A percentile compares a stretch with the other conserved stretches of the same genome.
Evolutionary conservation across 2,797 vertebrate species (phyloP).

Genomic region (Paedocypris micromegethes): DNA sequence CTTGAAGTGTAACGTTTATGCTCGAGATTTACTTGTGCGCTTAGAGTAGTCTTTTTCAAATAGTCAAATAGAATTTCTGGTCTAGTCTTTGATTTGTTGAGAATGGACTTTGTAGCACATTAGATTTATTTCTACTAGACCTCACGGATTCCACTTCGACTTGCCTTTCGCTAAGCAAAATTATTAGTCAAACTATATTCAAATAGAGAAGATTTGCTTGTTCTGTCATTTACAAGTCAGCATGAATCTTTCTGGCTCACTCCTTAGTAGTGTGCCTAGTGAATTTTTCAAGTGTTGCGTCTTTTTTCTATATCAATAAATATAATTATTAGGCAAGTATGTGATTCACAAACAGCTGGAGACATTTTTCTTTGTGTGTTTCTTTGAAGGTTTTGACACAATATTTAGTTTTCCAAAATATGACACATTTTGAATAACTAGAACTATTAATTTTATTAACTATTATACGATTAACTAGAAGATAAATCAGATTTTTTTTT

Average conservation of each 20-base stretch:
- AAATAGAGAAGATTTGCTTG: slow-evolving; percentile 6
- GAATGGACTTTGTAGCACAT: neutral
- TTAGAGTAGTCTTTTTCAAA: slow-evolving; percentile 4
- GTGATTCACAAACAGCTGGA: too few relatives aligned
- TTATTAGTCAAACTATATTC: slow-evolving; percentile 32
- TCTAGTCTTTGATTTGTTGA: neutral
- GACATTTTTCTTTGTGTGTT: too few relatives aligned
- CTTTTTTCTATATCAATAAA: too few relatives aligned
- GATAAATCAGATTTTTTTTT: too few relatives aligned
- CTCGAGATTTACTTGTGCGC: neutral
- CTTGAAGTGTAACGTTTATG: slow-evolving; percentile 15
- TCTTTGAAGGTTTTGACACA: too few relatives aligned
- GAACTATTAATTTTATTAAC: too few relatives aligned
- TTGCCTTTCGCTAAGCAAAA: slow-evolving; percentile 6
- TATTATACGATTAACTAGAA: too few relatives aligned
- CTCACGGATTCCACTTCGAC: neutral
- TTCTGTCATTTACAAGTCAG: neutral
- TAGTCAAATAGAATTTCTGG: neutral
- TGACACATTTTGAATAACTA: too few relatives aligned
- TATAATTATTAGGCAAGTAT: too few relatives aligned
- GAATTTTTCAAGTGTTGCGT: too few relatives aligned
- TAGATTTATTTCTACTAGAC: slow-evolving; percentile 5
- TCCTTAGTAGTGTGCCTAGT: too few relatives aligned
- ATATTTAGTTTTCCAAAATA: too few relatives aligned
- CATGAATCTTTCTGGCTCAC: slow-evolving; percentile 10